Percentiles rank a stretch among this genome's conserved stretches.
Conservation (phyloP, 2,888 invertebrate species). For the Diadegma fenestrale region DNA sequence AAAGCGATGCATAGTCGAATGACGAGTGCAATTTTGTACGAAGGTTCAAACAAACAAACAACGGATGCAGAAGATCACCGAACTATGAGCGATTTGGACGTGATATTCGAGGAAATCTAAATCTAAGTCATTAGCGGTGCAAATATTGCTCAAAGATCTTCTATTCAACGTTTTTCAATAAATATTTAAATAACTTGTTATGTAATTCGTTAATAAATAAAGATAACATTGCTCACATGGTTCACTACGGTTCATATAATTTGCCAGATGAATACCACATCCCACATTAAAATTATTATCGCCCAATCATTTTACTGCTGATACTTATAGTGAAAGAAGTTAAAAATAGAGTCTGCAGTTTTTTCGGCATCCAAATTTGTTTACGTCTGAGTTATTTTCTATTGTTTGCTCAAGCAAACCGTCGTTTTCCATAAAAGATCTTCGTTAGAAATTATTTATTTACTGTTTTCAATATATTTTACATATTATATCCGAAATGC, state of each 20-base stretch:
- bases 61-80: slow-evolving; percentile 10
- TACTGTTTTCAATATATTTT: slow-evolving; percentile 1
- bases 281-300: too few relatives aligned
- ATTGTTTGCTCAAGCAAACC: too few relatives aligned
- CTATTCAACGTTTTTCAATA: background rate
- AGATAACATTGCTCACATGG: background rate
- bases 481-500: slow-evolving; percentile 5
- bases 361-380: too few relatives aligned
- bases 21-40: slow-evolving; percentile 7
- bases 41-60: slow-evolving; percentile 10
- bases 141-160: too few relatives aligned
- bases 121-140: too few relatives aligned
- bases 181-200: background rate
- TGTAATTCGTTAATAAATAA: background rate
- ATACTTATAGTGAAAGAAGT: too few relatives aligned
- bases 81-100: slow-evolving; percentile 4
- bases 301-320: too few relatives aligned
- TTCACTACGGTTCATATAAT: too few relatives aligned
- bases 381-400: too few relatives aligned
- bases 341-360: too few relatives aligned
- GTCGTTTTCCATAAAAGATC: slow-evolving; percentile 1
- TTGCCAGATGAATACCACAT: too few relatives aligned
- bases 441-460: background rate
- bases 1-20: slow-evolving; percentile 22
- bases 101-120: slow-evolving; percentile 15